Conservation (phyloP, 1,140 invertebrate species). For the Neomicropteryx cornuta region DNA sequence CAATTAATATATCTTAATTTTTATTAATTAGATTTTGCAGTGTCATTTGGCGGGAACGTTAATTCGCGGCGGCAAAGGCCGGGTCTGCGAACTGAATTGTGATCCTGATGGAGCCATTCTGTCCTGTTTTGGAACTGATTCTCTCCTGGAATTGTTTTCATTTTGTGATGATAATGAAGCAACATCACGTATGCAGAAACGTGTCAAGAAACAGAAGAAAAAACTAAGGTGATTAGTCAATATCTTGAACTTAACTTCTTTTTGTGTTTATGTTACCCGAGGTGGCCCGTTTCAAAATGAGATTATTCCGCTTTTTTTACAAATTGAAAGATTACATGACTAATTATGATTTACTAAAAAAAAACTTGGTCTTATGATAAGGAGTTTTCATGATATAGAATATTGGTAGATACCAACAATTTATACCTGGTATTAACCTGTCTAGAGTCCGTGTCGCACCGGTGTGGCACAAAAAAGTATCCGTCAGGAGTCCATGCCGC, state of each 20-base stretch:
- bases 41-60: slow-evolving; percentile 67
- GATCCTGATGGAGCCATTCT: slow-evolving; percentile 59
- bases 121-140: slow-evolving; percentile 74
- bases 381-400: no score
- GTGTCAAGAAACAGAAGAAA: slow-evolving; percentile 62
- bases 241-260: no score
- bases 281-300: no score
- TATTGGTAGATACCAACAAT: no score
- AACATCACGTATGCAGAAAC: slow-evolving; percentile 54
- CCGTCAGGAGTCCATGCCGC: no score
- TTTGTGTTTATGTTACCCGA: no score
- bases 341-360: no score
- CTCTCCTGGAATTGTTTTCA: slow-evolving; percentile 72
- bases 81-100: slow-evolving; percentile 53
- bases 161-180: slow-evolving; percentile 69
- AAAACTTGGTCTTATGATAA: no score
- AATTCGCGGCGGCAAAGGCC: slow-evolving; percentile 60
- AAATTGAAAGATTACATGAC: slow-evolving; percentile 1
- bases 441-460: no score
- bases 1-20: background rate
- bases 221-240: slow-evolving; percentile 41
- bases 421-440: no score
- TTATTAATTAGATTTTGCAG: slow-evolving; percentile 43
- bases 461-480: no score
- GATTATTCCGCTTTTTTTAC: background rate